Conservation (phyloP, 2,797 vertebrate genomes). For the Notolabrus celidotus region DNA sequence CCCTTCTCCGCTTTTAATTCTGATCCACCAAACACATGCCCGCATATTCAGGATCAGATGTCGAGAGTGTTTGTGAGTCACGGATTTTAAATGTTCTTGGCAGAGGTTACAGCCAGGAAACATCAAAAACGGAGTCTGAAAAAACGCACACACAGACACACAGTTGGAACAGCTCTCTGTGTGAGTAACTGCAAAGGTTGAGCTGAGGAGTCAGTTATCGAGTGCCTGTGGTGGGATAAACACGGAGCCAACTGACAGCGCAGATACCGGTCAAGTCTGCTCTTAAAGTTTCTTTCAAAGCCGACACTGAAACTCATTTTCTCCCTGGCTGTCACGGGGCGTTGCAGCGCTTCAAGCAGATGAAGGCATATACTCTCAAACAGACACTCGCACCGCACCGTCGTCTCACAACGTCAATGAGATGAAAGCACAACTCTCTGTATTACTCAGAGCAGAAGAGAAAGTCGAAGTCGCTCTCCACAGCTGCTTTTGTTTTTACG, state of each 20-base stretch:
- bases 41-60: constrained; percentile 47
- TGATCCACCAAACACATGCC: constrained; percentile 3
- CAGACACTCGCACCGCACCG: constrained; percentile 55
- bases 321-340: constrained; percentile 15
- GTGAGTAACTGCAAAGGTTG: constrained; percentile 47
- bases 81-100: constrained; percentile 44
- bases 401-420: constrained; percentile 52
- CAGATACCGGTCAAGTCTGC: constrained; percentile 14
- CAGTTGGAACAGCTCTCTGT: constrained; percentile 27
- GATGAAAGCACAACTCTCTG: constrained; percentile 51
- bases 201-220: constrained; percentile 54
- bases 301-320: constrained; percentile 37
- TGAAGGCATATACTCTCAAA: constrained; percentile 57
- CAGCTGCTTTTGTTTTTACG: constrained; percentile 26
- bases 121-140: constrained; percentile 52
- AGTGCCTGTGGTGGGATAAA: constrained; percentile 26
- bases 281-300: constrained; percentile 27
- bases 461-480: constrained; percentile 49
- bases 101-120: constrained; percentile 48
- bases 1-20: constrained; percentile 32
- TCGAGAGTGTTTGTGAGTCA: constrained; percentile 58
- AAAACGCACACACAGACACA: constrained; percentile 9
- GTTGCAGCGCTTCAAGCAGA: constrained; percentile 37
- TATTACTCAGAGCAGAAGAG: constrained; percentile 64
- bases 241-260: constrained; percentile 27